phyloP scores from a whole-genome alignment of 92 coral and sea anemone genomes.

The Micromussa lordhowensis region DNA sequence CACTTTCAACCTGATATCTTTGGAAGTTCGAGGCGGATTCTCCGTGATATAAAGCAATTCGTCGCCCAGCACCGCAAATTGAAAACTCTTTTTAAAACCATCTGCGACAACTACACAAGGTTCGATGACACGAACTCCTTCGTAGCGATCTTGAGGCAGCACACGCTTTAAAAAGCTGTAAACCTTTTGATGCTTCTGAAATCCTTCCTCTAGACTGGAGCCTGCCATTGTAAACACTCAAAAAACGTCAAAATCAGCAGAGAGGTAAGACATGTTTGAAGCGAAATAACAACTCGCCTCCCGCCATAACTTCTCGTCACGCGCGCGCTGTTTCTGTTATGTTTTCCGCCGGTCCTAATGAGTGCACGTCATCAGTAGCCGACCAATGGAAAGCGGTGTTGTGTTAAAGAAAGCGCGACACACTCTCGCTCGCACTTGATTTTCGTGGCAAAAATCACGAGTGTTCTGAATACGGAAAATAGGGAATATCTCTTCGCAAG shows the following conservation, averaged over 20 bases:
- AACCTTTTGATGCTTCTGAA: constrained; percentile 93
- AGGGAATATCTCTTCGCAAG: background rate
- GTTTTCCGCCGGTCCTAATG: background rate
- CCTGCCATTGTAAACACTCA: constrained; percentile 30
- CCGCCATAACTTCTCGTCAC: constrained; percentile 18
- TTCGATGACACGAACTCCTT: constrained; percentile 90
- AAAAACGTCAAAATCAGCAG: background rate
- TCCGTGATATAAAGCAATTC: constrained; percentile 93
- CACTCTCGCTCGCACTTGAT: no score
- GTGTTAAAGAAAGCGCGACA: background rate
- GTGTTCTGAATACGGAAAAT: background rate
- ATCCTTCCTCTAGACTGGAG: constrained; percentile 67
- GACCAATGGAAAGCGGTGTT: constrained; percentile 13
- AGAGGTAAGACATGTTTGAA: background rate
- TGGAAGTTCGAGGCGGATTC: constrained; percentile 89
- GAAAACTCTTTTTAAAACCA: constrained; percentile 89
- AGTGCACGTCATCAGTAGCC: constrained; percentile 7
- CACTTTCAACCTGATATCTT: constrained; percentile 81
- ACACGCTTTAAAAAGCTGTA: constrained; percentile 92
- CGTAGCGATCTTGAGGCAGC: constrained; percentile 83
- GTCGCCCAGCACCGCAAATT: constrained; percentile 90
- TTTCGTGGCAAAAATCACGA: background rate
- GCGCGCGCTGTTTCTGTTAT: constrained; percentile 40
- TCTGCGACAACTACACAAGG: constrained; percentile 92
- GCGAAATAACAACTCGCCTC: background rate